These are phyloP conservation scores for Zosterops borbonicus DNA, from an alignment of 2,113 vertebrate genomes.

Conservation along the genomic window DNA sequence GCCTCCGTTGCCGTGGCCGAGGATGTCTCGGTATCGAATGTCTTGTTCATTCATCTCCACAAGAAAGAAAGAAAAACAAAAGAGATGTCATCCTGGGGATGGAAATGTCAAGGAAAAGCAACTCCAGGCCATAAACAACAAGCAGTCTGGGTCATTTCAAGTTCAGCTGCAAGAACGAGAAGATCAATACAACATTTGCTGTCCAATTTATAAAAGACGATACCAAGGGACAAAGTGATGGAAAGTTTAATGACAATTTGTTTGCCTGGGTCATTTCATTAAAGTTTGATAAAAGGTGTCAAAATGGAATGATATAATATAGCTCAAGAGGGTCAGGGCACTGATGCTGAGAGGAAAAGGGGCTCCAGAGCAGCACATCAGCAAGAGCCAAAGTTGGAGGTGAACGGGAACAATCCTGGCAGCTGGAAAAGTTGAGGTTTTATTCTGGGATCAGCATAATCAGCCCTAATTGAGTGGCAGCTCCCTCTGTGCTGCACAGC, in stretches of 20 bases:
- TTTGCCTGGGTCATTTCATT: constrained; percentile 88
- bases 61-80: constrained; percentile 80
- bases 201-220: constrained; percentile 97
- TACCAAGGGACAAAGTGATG: constrained; percentile 88
- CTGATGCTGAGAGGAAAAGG: constrained; percentile 65
- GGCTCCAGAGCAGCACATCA: constrained; percentile 38
- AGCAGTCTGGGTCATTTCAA: constrained; percentile 87
- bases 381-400: constrained; percentile 61
- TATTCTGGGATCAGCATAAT: constrained; percentile 24
- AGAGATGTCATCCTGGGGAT: constrained; percentile 80
- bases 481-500: not conserved
- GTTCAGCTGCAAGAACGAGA: constrained; percentile 87
- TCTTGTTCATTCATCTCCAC: constrained; percentile 98
- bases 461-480: constrained; percentile 2
- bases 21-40: constrained; percentile 95
- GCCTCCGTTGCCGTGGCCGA: constrained; percentile 96
- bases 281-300: constrained; percentile 93
- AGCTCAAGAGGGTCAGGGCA: constrained; percentile 80
- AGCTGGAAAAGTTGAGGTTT: constrained; percentile 15
- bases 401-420: constrained; percentile 19
- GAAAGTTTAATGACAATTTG: constrained; percentile 93
- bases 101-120: constrained; percentile 83
- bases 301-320: constrained; percentile 84
- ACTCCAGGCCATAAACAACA: constrained; percentile 87
- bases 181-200: constrained; percentile 94